Evolutionary conservation across 2,113 vertebrate species (phyloP).

Genomic region (Petroica traversi): DNA sequence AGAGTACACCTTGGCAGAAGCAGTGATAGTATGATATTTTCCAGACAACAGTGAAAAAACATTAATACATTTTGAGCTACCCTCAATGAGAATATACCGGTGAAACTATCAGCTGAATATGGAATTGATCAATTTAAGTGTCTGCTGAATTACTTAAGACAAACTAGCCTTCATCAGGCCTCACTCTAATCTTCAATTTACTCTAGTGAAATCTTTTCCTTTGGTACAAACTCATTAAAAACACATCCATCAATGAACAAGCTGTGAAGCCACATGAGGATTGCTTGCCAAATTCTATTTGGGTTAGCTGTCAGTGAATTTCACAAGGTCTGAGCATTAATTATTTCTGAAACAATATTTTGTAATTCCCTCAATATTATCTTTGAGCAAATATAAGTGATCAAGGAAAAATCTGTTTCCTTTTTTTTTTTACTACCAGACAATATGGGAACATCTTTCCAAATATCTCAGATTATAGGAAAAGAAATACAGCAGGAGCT

Average conservation of each 20-base stretch:
- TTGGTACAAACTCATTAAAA: constrained; percentile 48
- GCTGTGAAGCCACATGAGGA: constrained; percentile 11
- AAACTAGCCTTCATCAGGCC: constrained; percentile 29
- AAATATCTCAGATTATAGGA: neutral
- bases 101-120: constrained; percentile 34
- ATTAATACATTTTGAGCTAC: neutral
- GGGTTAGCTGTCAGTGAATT: constrained; percentile 7
- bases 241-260: constrained; percentile 42
- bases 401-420: neutral
- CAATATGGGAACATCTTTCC: neutral
- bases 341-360: constrained; percentile 45
- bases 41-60: neutral
- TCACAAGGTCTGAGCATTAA: neutral
- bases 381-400: neutral
- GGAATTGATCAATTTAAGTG: constrained; percentile 46
- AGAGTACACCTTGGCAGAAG: neutral
- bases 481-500: neutral
- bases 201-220: constrained; percentile 36
- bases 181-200: constrained; percentile 60
- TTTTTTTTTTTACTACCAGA: neutral
- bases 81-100: neutral
- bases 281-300: constrained; percentile 43
- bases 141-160: constrained; percentile 49
- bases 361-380: neutral
- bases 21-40: neutral